Conservation (phyloP, 2,797 vertebrate genomes). For the Bovichtus variegatus region DNA sequence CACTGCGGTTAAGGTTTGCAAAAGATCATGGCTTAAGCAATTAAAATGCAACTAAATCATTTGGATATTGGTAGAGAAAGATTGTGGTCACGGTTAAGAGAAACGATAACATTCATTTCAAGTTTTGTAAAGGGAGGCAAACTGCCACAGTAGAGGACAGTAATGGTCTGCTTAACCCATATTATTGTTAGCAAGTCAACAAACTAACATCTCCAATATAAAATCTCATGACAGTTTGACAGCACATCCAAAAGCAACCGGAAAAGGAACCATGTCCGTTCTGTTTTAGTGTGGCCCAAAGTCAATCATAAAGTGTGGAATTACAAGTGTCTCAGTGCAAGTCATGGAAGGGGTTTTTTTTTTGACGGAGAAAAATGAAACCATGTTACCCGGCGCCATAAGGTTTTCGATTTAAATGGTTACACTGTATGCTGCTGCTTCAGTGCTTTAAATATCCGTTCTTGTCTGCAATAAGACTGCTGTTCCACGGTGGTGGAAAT, state of each 20-base stretch:
- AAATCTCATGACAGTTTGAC: neutral
- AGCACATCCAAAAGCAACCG: neutral
- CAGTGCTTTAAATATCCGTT: conserved; percentile 25
- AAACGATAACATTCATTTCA: no score
- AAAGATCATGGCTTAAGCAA: neutral
- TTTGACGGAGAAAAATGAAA: conserved; percentile 14
- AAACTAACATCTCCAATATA: neutral
- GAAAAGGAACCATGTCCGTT: neutral
- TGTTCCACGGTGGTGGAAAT: conserved; percentile 17
- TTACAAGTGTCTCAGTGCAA: neutral
- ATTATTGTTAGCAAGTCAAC: neutral
- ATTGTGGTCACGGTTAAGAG: no score
- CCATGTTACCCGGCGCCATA: neutral
- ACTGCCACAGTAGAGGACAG: no score
- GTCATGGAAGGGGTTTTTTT: neutral
- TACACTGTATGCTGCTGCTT: neutral
- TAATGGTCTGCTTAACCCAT: neutral
- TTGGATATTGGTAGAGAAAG: neutral
- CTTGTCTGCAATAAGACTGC: conserved; percentile 1
- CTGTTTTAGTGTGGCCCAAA: neutral
- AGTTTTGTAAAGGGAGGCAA: no score
- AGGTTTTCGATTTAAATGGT: neutral
- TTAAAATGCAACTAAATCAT: neutral
- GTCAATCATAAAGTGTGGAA: neutral
- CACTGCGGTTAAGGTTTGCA: neutral